Percentiles rank a stretch among this genome's conserved stretches.
Conservation (phyloP, 2,888 invertebrate species). For the Sarcophaga carnaria region DNA sequence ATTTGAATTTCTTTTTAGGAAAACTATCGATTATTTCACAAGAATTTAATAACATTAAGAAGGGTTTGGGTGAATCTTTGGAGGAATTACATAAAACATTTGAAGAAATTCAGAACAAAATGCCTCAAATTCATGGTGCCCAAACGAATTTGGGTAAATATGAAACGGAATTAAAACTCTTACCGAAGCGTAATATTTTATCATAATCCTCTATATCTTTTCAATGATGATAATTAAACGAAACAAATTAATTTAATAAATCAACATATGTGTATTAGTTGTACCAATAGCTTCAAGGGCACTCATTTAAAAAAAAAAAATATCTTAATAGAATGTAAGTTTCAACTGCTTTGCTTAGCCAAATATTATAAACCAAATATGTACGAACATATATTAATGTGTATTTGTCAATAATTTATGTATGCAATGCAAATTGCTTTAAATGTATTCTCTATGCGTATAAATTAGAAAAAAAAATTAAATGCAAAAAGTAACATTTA, state of each 20-base stretch:
- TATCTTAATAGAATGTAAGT: constrained; percentile 53
- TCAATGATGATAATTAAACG: constrained; percentile 1
- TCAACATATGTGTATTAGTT: background rate
- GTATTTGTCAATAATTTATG: background rate
- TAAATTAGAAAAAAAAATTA: constrained; percentile 13
- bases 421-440: constrained; percentile 41
- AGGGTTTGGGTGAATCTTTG: constrained; percentile 88
- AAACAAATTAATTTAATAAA: constrained; percentile 14
- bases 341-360: constrained; percentile 26
- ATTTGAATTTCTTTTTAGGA: constrained; percentile 91
- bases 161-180: constrained; percentile 78
- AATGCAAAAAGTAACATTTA: constrained; percentile 11
- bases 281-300: constrained; percentile 34
- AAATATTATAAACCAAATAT: constrained; percentile 25
- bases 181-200: constrained; percentile 75
- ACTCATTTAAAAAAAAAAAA: background rate
- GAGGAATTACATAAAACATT: constrained; percentile 87
- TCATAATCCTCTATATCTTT: constrained; percentile 22
- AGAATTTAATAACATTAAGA: constrained; percentile 92
- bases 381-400: background rate
- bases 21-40: constrained; percentile 90
- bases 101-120: constrained; percentile 84
- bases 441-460: constrained; percentile 34
- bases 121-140: constrained; percentile 83
- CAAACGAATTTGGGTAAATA: constrained; percentile 84